phyloP scores from a whole-genome alignment of 2,797 vertebrate genomes.

The Acrossocheilus wenchowensis region DNA sequence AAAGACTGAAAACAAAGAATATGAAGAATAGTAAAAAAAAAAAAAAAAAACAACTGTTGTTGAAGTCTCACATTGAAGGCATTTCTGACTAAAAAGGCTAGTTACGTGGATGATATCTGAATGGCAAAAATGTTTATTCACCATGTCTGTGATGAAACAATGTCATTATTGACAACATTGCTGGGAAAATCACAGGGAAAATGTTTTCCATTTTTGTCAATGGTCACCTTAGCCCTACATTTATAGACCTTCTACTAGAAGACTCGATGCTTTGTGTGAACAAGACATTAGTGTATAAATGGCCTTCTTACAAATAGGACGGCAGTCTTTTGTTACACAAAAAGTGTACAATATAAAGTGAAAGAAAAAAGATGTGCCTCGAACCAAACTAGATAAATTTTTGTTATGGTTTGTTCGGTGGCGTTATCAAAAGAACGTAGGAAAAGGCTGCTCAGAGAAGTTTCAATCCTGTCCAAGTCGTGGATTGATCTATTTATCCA shows the following conservation, averaged over 20 bases:
- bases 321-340: neutral
- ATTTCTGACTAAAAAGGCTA: neutral
- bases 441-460: neutral
- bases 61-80: neutral
- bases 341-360: constrained; percentile 20
- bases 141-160: constrained; percentile 1
- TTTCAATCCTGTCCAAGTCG: neutral
- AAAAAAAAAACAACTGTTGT: neutral
- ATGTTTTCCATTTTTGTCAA: constrained; percentile 13
- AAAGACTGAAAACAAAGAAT: constrained; percentile 6
- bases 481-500: constrained; percentile 4
- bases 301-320: neutral
- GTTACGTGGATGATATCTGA: neutral
- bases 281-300: constrained; percentile 1
- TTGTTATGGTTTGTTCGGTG: constrained; percentile 3
- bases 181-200: neutral
- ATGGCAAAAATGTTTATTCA: neutral
- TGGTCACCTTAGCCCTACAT: constrained; percentile 5
- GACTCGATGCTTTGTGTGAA: constrained; percentile 12
- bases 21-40: neutral
- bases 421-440: constrained; percentile 8
- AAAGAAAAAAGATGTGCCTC: constrained; percentile 5
- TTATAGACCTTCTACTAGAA: neutral
- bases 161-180: constrained; percentile 16
- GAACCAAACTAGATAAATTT: neutral